Evolutionary conservation across 2,888 invertebrate species (phyloP), one percentile per base, ranked within the genome.

Genomic region (Dioctria rufipes): DNA sequence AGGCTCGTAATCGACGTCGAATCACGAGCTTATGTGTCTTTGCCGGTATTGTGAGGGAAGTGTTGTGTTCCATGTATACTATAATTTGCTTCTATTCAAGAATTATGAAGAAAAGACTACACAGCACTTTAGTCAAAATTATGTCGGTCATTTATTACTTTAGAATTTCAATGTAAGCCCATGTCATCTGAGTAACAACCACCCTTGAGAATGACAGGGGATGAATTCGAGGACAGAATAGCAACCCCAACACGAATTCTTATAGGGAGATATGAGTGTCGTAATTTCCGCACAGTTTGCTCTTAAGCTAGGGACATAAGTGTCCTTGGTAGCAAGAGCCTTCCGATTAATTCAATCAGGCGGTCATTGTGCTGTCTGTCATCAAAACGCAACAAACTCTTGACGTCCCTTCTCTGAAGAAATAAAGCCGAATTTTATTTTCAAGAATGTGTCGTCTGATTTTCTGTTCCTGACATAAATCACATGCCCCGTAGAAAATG

Each of bases 81-180:
- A 67, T 67, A 67, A 67, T 67, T 67, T 67, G 67, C 43, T 37
- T 8, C 42, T 46, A 67, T 67, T 67, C 67, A 67, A 43, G 67
- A 46, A 67, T 67, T 67, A 67, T 46, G 67, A 43, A 11, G 13
- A 46, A 43, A 67, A 67, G 67, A 67, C 67, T 67, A 67, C 46
- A 42, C 67, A 46, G 46, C 43, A 43, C 67, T 67, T 67, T 67
- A 67, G 67, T 13, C 46, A 25, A 67, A 67, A 67, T 67, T 67
- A 67, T 67, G 67, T 67, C 67, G 67, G 67, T 67, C 67, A 67
- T 67, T 67, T 67, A 67, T 67, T 67, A 67, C 67, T 67, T 67
- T 67, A 67, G 67, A 67, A 67, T 67, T 67, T 67, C 67, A 67
- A 67, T 67, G 46, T 43, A 67, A 67, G 67, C 67, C 67, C 67